Evolutionary conservation across 2,113 vertebrate species (phyloP).

Genomic region (Gallinago undulata): DNA sequence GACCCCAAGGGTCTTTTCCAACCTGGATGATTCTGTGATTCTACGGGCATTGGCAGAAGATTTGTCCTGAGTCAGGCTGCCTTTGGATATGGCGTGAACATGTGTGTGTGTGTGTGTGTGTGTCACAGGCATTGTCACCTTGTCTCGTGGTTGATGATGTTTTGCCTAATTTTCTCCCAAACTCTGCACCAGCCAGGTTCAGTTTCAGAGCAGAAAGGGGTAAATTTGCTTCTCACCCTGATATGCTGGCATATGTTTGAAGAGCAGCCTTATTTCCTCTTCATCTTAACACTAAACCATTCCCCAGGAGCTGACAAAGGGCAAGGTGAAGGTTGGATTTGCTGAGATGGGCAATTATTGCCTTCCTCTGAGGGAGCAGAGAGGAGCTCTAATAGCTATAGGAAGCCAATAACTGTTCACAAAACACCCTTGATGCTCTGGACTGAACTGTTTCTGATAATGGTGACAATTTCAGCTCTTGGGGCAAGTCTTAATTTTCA

Average conservation of each 20-base stretch:
- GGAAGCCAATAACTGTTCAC: neutral
- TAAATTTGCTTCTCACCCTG: neutral
- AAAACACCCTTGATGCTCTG: neutral
- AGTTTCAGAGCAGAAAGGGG: neutral
- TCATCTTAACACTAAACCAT: neutral
- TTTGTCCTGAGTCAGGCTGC: fast-evolving
- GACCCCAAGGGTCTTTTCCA: no score
- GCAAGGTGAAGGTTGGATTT: neutral
- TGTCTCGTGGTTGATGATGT: neutral
- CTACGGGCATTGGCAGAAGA: neutral
- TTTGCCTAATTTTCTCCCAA: neutral
- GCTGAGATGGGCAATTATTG: neutral
- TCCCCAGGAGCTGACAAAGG: neutral
- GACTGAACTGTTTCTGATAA: neutral
- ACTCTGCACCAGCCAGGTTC: neutral
- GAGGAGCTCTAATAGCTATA: neutral
- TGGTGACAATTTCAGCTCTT: neutral
- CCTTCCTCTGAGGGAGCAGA: neutral
- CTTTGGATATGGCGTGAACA: neutral
- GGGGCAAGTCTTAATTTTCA: neutral
- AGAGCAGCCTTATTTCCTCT: neutral
- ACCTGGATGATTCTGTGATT: no score
- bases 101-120: neutral
- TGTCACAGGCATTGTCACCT: neutral
- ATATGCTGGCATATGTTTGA: neutral